Conservation (phyloP, 2,113 vertebrate species). For the Corythornis vintsioides region DNA sequence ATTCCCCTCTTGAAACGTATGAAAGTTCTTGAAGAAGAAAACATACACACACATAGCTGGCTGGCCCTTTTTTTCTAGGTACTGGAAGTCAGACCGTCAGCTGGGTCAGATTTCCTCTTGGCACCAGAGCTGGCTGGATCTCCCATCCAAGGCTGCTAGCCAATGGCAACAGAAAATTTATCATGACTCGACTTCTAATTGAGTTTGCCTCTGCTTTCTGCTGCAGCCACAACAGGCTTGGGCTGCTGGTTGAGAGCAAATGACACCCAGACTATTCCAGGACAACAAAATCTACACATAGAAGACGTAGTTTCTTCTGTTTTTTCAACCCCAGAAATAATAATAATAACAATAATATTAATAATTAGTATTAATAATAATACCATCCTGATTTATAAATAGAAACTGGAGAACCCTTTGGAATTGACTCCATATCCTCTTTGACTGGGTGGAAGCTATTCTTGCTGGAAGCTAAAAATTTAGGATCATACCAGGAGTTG, state of each 20-base stretch:
- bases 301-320: background rate
- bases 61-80: conserved; percentile 9
- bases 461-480: background rate
- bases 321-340: background rate
- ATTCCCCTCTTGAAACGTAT: background rate
- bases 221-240: background rate
- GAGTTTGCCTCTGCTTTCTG: conserved; percentile 16
- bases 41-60: background rate
- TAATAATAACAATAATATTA: background rate
- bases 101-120: conserved; percentile 58
- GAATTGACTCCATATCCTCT: background rate
- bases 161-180: conserved; percentile 60
- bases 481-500: background rate
- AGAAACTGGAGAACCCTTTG: conserved; percentile 22
- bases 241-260: background rate
- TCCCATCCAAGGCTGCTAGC: background rate
- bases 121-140: background rate
- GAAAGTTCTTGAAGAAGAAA: background rate
- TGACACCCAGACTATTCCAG: conserved; percentile 2
- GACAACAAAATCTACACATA: conserved; percentile 1
- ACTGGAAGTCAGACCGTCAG: conserved; percentile 19
- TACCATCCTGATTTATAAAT: background rate
- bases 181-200: background rate
- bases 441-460: background rate
- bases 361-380: background rate